Evolutionary conservation across 1,140 invertebrate species (phyloP).

Genomic region (Drosophila sulfurigaster): DNA sequence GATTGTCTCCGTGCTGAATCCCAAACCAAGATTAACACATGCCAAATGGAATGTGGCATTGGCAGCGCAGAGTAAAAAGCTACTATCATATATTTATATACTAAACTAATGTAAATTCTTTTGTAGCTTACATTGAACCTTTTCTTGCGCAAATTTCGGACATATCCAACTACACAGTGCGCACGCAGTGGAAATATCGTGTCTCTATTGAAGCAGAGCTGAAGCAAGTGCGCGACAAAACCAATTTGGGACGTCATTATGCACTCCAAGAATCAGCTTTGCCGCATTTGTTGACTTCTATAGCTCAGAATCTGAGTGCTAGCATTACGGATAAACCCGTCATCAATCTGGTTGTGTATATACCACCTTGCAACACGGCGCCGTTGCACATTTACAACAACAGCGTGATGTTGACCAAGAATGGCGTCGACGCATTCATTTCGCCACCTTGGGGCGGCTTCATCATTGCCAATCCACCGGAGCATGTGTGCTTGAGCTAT

Average conservation of each 20-base stretch:
- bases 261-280: constrained; percentile 88
- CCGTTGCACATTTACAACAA: constrained; percentile 91
- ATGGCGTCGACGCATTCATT: constrained; percentile 90
- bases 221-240: constrained; percentile 86
- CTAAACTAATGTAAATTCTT: neutral
- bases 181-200: constrained; percentile 95
- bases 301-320: constrained; percentile 93
- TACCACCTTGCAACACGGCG: constrained; percentile 89
- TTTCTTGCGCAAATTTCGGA: constrained; percentile 89
- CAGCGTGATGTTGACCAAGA: constrained; percentile 48
- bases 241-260: constrained; percentile 86
- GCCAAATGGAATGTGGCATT: constrained; percentile 89
- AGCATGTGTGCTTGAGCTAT: constrained; percentile 84
- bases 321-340: constrained; percentile 92
- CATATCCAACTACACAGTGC: constrained; percentile 91
- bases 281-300: constrained; percentile 91
- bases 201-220: constrained; percentile 90
- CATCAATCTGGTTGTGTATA: constrained; percentile 94
- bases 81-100: neutral
- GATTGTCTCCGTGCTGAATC: constrained; percentile 91
- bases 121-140: constrained; percentile 90
- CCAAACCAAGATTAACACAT: constrained; percentile 89
- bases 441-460: constrained; percentile 97
- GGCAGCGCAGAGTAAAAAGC: constrained; percentile 86
- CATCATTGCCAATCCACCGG: constrained; percentile 89